Evolutionary conservation across 1,140 invertebrate genomes (phyloP), one percentile per base, ranked within the genome.

Genomic region (Lordiphosa collinella): DNA sequence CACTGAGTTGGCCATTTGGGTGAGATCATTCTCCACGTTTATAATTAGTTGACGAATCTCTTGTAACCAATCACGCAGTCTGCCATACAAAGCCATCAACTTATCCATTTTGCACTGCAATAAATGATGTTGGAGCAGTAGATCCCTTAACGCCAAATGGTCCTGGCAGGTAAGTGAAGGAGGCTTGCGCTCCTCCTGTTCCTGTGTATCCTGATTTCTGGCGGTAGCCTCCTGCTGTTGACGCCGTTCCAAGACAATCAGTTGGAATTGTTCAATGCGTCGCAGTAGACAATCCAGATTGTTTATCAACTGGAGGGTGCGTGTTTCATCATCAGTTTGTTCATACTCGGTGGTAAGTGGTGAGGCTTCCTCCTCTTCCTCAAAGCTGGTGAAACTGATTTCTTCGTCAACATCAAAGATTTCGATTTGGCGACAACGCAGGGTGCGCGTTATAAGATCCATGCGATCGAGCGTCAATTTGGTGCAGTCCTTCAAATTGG

Each of bases 391-490:
- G 7, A 71, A 67, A 35, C 63, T 67, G 11, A 67, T 41, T 38
- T 61, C 14, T 1, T 71, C 63, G 8, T 67, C 57, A 16, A 29
- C 64, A 25, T 69, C 25, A 12, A 69, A 69, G 40, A 69, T 69
- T 41, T 69, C 66, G 9, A 60, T 32, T 34, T 70, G 43, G 3
- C 9, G 40, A 37, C 57, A 65, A 0, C 56, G 29, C 2, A 55
- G 7, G 0, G 55, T 49, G 1, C 73, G 72, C 4, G 37, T 53
- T 4, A 78, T 12, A 11, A 78, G n/a, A 34, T 78, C 74, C 4
- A 79, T 78, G 2, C 68, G 48, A 1, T 48, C 38, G 2, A 78
- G 13, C 0, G 49, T 49, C 11, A 58, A 13, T 31, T 56, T 35
- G 7, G 44, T 22, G 14, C 58, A 78, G 10, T 68, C 36, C 0